Conservation (phyloP, 2,888 invertebrate species). For the Plagiodera versicolora region DNA sequence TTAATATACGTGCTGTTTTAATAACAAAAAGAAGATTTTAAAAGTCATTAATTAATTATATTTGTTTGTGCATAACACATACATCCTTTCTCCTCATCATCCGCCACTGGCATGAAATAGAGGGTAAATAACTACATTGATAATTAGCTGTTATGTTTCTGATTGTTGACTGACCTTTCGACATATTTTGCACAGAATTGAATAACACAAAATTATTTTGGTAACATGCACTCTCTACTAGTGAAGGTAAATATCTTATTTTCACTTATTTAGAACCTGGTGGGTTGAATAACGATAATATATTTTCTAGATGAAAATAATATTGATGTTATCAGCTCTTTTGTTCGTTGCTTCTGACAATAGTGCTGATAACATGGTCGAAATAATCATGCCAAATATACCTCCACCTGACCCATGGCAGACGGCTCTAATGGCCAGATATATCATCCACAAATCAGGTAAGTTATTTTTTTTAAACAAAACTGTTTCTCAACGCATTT, state of each 20-base stretch:
- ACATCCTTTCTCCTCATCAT: too few species aligned
- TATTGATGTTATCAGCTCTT: background rate
- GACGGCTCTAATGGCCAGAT: constrained; percentile 70
- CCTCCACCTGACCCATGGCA: constrained; percentile 67
- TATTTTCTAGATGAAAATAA: background rate
- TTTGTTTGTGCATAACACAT: too few species aligned
- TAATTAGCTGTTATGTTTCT: background rate
- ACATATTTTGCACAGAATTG: background rate
- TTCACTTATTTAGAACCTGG: too few species aligned
- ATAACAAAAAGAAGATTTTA: too few species aligned
- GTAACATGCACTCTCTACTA: too few species aligned
- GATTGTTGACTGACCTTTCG: background rate
- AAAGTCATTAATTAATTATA: too few species aligned
- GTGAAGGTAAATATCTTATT: too few species aligned
- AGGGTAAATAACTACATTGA: background rate
- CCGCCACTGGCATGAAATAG: too few species aligned
- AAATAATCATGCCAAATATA: constrained; percentile 17
- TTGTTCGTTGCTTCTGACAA: background rate
- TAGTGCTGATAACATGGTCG: background rate
- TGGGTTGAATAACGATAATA: too few species aligned
- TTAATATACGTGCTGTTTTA: too few species aligned
- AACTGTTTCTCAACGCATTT: background rate
- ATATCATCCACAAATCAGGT: constrained; percentile 72
- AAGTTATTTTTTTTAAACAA: constrained; percentile 34
- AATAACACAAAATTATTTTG: background rate